Base-by-base conservation (phyloP, 2,113 vertebrate genomes). In the Glaucomys volans region DNA sequence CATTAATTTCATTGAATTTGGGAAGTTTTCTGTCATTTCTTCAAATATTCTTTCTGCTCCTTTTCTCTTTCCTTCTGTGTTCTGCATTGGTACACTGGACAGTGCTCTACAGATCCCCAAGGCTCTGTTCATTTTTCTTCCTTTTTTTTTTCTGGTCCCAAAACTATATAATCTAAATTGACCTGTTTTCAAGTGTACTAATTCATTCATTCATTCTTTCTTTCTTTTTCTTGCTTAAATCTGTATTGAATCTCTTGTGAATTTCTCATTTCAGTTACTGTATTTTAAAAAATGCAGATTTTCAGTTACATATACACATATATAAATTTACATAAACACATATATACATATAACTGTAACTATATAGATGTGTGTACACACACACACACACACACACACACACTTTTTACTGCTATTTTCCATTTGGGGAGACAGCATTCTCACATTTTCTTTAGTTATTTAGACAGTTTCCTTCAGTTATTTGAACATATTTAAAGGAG, bases 361-460 rank as follows among this genome's bases (percentile, higher is more conserved):
- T 72, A 82, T 4, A 4, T 14, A 26, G 35, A 22, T 85, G 14
- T 47, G 47, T n/a, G 3, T n/a, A 66, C 20, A 67, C 17, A 40
- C 40, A 79, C 9, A 16, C 26, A 76, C 2, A 16, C 40, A 79
- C 16, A 16, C 26, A 76, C 2, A 14, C 72, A 26, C 14, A 62
- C 16, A 71, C 18, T 83, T 90, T 95, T 42, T 90, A 89, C 47
- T 84, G 52, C 16, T 52, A 90, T 42, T 93, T 20, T 84, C 16
- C 75, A 92, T 22, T 57, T 95, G 87, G n/a, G 32, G 26, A 83
- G 4, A 93, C 10, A 79, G n/a, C 26, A 87, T 87, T 71, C 14
- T 88, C 77, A 62, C 85, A 88, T 50, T 96, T 90, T 35, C 50
- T 94, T 95, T 81, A 96, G 44, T 59, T 81, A 22, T 72, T 79